Conservation (phyloP, 1,140 invertebrate species). For the Phortica variegata region DNA sequence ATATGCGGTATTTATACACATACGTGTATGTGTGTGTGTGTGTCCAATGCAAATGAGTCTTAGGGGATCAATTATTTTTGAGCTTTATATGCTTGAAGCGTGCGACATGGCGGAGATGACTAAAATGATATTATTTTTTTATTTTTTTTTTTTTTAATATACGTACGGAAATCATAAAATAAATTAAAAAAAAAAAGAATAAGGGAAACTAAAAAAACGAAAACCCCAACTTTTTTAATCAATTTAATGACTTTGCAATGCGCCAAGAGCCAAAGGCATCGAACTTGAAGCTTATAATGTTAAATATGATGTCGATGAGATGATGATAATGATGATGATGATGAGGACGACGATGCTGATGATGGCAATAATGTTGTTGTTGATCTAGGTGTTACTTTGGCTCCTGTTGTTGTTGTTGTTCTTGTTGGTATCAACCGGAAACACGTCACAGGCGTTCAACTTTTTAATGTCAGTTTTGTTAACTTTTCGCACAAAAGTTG, state of each 20-base stretch:
- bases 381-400: not conserved
- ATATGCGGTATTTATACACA: no score
- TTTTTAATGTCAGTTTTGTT: conserved; percentile 41
- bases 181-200: not conserved
- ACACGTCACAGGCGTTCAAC: conserved; percentile 29
- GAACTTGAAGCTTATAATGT: conserved; percentile 15
- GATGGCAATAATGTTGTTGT: conserved; percentile 18
- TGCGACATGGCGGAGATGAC: no score
- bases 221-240: conserved; percentile 53
- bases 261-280: no score
- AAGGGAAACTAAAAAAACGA: no score
- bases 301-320: conserved; percentile 15
- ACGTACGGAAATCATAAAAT: conserved; percentile 21
- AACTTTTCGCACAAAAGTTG: conserved; percentile 28
- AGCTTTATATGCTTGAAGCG: no score
- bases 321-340: conserved; percentile 7
- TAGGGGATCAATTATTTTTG: conserved; percentile 51
- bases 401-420: conserved; percentile 15
- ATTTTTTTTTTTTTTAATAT: no score
- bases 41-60: conserved; percentile 28
- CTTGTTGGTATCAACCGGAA: not conserved
- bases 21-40: conserved; percentile 2
- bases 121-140: no score
- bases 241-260: conserved; percentile 36
- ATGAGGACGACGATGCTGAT: conserved; percentile 6